phyloP scores from a whole-genome alignment of 2,797 vertebrate genomes.

The Rachycentron canadum region DNA sequence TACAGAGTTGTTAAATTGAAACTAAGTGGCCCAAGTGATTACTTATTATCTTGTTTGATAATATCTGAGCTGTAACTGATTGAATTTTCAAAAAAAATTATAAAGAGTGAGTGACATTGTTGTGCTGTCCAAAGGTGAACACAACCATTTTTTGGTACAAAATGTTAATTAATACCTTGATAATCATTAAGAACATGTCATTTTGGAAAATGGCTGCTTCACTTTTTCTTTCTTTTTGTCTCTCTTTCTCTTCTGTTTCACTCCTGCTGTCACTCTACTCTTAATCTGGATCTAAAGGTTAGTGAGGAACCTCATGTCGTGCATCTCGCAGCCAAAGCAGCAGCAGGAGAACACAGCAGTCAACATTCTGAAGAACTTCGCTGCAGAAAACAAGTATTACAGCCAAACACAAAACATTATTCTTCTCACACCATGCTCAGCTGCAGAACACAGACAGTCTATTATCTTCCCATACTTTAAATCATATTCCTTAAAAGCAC shows the following conservation, averaged over 20 bases:
- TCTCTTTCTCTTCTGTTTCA: neutral
- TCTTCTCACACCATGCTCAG: neutral
- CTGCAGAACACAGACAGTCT: slow-evolving; percentile 17
- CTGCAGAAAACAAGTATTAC: slow-evolving; percentile 86
- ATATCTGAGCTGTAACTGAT: slow-evolving; percentile 25
- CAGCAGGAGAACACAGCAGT: slow-evolving; percentile 79
- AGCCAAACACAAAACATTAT: slow-evolving; percentile 8
- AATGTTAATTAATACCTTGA: slow-evolving; percentile 8
- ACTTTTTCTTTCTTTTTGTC: neutral
- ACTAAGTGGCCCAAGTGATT: neutral
- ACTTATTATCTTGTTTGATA: slow-evolving; percentile 36
- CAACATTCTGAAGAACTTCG: slow-evolving; percentile 84
- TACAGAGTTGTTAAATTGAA: slow-evolving; percentile 11
- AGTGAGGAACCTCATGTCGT: slow-evolving; percentile 84
- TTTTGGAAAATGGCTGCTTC: neutral
- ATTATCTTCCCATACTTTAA: slow-evolving; percentile 35
- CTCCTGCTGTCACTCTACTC: neutral
- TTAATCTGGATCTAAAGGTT: slow-evolving; percentile 83
- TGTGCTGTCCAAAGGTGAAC: slow-evolving; percentile 1
- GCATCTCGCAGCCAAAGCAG: slow-evolving; percentile 73
- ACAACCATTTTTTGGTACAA: slow-evolving; percentile 10
- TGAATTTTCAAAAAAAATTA: slow-evolving; percentile 30
- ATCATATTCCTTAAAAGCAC: slow-evolving; percentile 57
- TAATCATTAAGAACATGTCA: slow-evolving; percentile 1
- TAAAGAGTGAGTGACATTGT: slow-evolving; percentile 2